Conservation (phyloP, 2,113 vertebrate genomes). For the Mustela nigripes region DNA sequence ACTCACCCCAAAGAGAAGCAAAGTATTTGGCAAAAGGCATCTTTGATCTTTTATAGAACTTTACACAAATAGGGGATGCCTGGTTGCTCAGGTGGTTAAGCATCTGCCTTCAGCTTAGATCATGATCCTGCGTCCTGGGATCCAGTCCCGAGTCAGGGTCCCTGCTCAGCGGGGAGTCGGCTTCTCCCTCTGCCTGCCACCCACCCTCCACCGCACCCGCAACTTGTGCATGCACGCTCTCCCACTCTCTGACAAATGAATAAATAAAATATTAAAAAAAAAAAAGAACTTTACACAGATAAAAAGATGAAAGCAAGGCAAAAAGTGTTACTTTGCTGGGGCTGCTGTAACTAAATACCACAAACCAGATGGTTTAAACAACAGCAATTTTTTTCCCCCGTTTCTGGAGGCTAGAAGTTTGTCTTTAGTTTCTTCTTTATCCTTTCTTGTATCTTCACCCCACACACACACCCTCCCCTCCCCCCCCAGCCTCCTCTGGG, state of each 20-base stretch:
- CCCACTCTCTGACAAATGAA: too few relatives aligned
- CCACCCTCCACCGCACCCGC: too few relatives aligned
- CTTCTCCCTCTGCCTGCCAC: too few relatives aligned
- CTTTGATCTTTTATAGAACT: background rate
- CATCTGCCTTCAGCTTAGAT: too few relatives aligned
- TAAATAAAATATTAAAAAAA: too few relatives aligned
- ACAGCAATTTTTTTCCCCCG: background rate
- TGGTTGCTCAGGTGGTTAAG: too few relatives aligned
- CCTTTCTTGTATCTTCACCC: background rate
- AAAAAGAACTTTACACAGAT: background rate
- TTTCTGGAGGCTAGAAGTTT: background rate
- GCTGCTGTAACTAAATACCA: background rate
- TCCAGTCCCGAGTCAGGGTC: too few relatives aligned
- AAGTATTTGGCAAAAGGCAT: background rate
- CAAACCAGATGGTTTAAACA: background rate
- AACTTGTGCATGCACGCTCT: too few relatives aligned
- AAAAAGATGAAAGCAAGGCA: background rate
- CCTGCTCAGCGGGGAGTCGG: too few relatives aligned
- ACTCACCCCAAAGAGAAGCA: background rate
- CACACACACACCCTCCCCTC: rapidly evolving
- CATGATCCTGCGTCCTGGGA: too few relatives aligned
- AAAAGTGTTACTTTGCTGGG: background rate
- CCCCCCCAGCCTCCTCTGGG: rapidly evolving
- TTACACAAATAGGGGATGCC: background rate
- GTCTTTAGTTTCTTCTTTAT: background rate